Evolutionary conservation across 2,797 vertebrate species (phyloP).

Genomic region (Pterois miles): DNA sequence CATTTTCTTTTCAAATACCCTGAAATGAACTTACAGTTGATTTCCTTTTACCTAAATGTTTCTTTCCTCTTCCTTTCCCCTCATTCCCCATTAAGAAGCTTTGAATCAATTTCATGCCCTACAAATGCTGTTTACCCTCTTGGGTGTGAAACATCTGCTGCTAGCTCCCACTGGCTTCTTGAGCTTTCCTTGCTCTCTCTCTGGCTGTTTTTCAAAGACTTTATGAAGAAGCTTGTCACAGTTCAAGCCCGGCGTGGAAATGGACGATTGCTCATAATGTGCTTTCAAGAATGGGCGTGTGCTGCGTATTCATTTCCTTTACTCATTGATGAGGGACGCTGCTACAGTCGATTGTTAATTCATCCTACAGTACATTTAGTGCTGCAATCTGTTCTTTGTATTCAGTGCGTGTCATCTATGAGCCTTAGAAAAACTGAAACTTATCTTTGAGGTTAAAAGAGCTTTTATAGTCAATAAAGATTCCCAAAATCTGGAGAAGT

Average conservation of each 20-base stretch:
- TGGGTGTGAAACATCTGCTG: conserved; percentile 78
- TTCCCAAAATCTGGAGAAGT: background rate
- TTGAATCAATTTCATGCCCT: conserved; percentile 82
- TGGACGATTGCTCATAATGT: conserved; percentile 48
- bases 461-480: conserved; percentile 27
- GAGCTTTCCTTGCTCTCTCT: conserved; percentile 22
- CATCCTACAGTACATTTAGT: background rate
- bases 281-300: conserved; percentile 15
- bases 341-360: conserved; percentile 23
- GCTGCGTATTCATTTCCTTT: conserved; percentile 21
- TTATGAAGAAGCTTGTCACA: conserved; percentile 46
- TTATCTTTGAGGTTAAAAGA: conserved; percentile 9
- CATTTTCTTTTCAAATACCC: conserved; percentile 47
- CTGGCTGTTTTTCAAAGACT: conserved; percentile 29
- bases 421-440: background rate
- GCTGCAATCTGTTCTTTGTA: conserved; percentile 21
- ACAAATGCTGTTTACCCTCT: conserved; percentile 82
- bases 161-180: conserved; percentile 53
- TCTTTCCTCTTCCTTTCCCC: conserved; percentile 32
- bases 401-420: background rate
- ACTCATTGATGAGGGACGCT: conserved; percentile 11
- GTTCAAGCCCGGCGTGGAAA: conserved; percentile 30
- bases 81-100: conserved; percentile 71
- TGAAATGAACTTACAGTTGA: conserved; percentile 49
- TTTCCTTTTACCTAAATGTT: conserved; percentile 52